A percentile compares a stretch with the other conserved stretches of the same genome.
Conservation (phyloP, 2,797 vertebrate genomes). For the Pelochelys cantorii region DNA sequence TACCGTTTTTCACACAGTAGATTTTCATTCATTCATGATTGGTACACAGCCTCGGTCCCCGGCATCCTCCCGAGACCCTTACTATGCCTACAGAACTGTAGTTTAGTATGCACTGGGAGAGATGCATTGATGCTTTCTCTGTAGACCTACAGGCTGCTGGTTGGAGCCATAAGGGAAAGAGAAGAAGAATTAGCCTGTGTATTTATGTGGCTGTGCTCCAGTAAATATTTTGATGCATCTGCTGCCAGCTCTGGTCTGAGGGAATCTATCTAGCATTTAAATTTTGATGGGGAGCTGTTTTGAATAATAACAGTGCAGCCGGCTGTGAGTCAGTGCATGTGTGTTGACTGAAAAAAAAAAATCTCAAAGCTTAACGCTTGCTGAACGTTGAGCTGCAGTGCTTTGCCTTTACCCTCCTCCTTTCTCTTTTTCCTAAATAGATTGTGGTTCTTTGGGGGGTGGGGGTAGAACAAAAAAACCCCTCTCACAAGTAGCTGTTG, state of each 20-base stretch:
- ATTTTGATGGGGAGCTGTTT: slow-evolving; percentile 78
- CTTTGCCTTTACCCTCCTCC: slow-evolving; percentile 69
- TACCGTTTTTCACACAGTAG: slow-evolving; percentile 55
- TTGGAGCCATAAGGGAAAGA: slow-evolving; percentile 70
- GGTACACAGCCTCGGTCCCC: slow-evolving; percentile 68
- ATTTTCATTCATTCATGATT: slow-evolving; percentile 75
- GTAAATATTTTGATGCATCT: slow-evolving; percentile 79
- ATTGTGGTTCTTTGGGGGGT: slow-evolving; percentile 60
- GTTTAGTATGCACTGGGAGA: slow-evolving; percentile 67
- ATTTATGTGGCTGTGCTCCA: slow-evolving; percentile 76
- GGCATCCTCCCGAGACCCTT: slow-evolving; percentile 61
- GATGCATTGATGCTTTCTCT: slow-evolving; percentile 67
- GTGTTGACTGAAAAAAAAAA: slow-evolving; percentile 75
- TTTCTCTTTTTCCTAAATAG: slow-evolving; percentile 55
- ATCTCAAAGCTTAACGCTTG: slow-evolving; percentile 76
- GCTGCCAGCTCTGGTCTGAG: slow-evolving; percentile 71
- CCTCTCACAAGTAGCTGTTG: slow-evolving; percentile 70
- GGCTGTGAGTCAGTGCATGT: slow-evolving; percentile 81
- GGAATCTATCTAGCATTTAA: slow-evolving; percentile 79
- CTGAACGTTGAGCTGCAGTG: slow-evolving; percentile 79
- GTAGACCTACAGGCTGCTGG: slow-evolving; percentile 76
- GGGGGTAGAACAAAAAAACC: slow-evolving; percentile 9
- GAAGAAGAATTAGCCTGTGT: slow-evolving; percentile 75
- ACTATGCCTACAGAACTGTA: slow-evolving; percentile 61
- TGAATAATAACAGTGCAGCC: slow-evolving; percentile 77